Percentiles rank a stretch among this genome's conserved stretches.
phyloP scores from a whole-genome alignment of 35 echinoderm and acorn worm genomes.

The Ophioderma brevispina region DNA sequence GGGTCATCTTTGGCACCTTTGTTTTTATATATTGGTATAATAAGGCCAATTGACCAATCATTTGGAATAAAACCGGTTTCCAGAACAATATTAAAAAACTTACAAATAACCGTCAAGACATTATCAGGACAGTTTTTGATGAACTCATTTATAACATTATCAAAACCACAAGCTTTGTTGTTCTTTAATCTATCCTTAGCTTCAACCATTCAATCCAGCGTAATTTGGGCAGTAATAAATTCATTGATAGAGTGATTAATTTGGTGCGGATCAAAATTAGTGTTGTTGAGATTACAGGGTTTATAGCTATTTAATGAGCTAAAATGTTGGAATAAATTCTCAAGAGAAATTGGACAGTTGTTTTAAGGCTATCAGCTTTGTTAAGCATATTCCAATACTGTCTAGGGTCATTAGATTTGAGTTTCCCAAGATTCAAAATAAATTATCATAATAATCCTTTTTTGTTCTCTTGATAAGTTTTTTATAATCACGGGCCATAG shows the following conservation, averaged over 20 bases:
- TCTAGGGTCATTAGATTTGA: no score
- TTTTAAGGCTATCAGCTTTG: no score
- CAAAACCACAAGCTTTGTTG: conserved; percentile 18
- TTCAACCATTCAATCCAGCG: neutral
- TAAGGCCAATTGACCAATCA: conserved; percentile 7
- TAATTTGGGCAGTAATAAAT: neutral
- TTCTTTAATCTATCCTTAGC: conserved; percentile 4
- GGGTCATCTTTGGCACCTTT: conserved; percentile 11
- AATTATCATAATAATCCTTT: no score
- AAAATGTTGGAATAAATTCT: no score
- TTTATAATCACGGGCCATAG: no score
- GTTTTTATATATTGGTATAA: conserved; percentile 18
- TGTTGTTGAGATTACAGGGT: no score
- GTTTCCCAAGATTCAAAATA: no score
- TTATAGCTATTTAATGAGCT: no score
- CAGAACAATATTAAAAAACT: conserved; percentile 23
- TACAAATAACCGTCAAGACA: neutral
- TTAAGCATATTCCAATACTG: no score
- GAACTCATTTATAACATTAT: conserved; percentile 47
- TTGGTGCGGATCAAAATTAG: neutral
- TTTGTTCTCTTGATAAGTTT: no score
- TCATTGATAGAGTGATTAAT: neutral
- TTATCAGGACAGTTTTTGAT: neutral
- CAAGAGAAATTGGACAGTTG: no score
- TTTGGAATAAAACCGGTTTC: conserved; percentile 16